Percentiles rank a stretch among this genome's conserved stretches.
phyloP scores from a whole-genome alignment of 2,113 vertebrate species.

The Oplegnathus fasciatus region DNA sequence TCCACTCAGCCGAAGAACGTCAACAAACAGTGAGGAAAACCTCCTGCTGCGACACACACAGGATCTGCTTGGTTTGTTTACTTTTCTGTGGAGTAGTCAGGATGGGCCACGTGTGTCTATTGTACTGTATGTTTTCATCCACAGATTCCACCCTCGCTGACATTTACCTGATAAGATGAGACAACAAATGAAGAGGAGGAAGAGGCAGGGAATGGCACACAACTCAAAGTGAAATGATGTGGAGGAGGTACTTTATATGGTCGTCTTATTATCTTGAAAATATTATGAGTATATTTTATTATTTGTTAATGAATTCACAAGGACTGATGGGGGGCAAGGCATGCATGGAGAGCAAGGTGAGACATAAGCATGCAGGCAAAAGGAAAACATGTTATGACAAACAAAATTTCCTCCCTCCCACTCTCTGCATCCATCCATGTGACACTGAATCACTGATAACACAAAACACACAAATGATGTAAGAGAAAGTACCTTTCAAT shows the following conservation, averaged over 20 bases:
- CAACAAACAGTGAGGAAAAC: conserved; percentile 57
- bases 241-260: not conserved
- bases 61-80: conserved; percentile 35
- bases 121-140: conserved; percentile 26
- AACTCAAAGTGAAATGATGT: not conserved
- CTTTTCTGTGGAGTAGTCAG: conserved; percentile 14
- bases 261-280: not conserved
- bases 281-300: not conserved
- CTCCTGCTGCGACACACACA: conserved; percentile 32
- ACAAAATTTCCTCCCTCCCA: conserved; percentile 5
- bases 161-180: conserved; percentile 26
- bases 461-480: not conserved
- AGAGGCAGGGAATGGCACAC: conserved; percentile 4
- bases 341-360: not conserved
- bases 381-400: conserved; percentile 13
- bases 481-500: conserved; percentile 4
- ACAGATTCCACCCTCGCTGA: conserved; percentile 6
- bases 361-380: not conserved
- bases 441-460: conserved; percentile 24
- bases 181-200: not conserved
- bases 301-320: not conserved
- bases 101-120: conserved; percentile 17
- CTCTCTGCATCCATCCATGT: not conserved
- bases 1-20: conserved; percentile 41
- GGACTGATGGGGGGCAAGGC: not conserved